These are phyloP conservation scores for Argynnis bischoffii DNA, from an alignment of 2,888 invertebrate genomes.

Conservation along the genomic window DNA sequence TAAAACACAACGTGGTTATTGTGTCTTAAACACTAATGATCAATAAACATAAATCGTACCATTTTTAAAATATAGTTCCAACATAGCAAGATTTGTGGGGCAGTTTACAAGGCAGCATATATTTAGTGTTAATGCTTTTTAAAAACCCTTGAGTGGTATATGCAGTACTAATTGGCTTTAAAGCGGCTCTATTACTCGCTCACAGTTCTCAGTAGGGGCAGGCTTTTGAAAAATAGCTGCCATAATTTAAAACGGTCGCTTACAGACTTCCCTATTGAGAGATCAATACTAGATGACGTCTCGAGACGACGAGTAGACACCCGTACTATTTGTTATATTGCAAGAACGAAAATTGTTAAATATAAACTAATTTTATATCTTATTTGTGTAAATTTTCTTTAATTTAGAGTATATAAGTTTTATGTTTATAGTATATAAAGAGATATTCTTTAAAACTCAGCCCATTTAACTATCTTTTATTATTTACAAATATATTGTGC, in stretches of 20 bases:
- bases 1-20: no score
- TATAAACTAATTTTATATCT: background rate
- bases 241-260: constrained; percentile 78
- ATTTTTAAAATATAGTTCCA: constrained; percentile 9
- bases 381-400: no score
- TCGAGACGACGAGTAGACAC: constrained; percentile 63
- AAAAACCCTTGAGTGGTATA: constrained; percentile 18
- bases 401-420: no score
- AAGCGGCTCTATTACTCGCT: constrained; percentile 66
- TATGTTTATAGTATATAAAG: no score
- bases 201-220: constrained; percentile 50
- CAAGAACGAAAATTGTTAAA: constrained; percentile 1
- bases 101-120: constrained; percentile 23
- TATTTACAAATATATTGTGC: no score
- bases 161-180: constrained; percentile 67
- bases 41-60: constrained; percentile 9
- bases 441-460: no score
- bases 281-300: constrained; percentile 77
- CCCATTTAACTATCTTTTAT: no score
- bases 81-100: constrained; percentile 22
- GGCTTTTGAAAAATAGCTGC: constrained; percentile 76
- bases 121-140: constrained; percentile 24
- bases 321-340: constrained; percentile 39
- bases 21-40: background rate
- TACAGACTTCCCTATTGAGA: constrained; percentile 80